phyloP scores from a whole-genome alignment of 2,113 vertebrate species.

The Rostratula benghalensis region DNA sequence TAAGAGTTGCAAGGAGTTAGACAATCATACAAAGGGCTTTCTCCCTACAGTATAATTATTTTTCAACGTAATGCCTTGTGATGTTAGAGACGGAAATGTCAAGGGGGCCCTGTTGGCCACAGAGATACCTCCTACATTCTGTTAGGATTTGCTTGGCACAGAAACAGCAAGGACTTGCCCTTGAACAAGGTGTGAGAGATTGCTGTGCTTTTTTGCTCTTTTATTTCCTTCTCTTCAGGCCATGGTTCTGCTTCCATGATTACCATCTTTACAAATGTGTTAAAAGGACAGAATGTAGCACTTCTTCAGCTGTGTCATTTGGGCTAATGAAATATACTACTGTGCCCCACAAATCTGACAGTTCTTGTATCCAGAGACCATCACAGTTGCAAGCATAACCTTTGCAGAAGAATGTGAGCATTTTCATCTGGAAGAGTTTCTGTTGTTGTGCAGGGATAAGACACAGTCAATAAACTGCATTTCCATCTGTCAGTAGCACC shows the following conservation, averaged over 20 bases:
- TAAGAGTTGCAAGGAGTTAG: background rate
- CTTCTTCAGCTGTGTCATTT: background rate
- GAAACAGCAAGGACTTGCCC: background rate
- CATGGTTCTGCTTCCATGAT: background rate
- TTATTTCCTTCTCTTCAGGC: background rate
- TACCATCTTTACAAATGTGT: background rate
- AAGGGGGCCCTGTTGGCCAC: background rate
- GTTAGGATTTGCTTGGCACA: background rate
- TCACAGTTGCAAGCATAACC: background rate
- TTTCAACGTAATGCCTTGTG: background rate
- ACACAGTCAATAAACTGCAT: background rate
- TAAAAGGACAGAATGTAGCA: background rate
- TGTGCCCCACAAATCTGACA: background rate
- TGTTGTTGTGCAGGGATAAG: background rate
- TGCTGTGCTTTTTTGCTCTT: background rate
- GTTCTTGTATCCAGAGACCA: background rate
- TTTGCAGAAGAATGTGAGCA: background rate
- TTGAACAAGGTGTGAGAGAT: background rate
- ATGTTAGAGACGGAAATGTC: background rate
- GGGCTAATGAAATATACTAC: background rate
- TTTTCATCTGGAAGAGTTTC: background rate
- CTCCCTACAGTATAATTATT: background rate
- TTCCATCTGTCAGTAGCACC: rapidly evolving
- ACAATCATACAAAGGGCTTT: background rate
- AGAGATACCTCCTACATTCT: too few relatives aligned